These are phyloP conservation scores for Lepetodrilus schrolli DNA, from an alignment of 2,888 invertebrate genomes.

Conservation along the genomic window DNA sequence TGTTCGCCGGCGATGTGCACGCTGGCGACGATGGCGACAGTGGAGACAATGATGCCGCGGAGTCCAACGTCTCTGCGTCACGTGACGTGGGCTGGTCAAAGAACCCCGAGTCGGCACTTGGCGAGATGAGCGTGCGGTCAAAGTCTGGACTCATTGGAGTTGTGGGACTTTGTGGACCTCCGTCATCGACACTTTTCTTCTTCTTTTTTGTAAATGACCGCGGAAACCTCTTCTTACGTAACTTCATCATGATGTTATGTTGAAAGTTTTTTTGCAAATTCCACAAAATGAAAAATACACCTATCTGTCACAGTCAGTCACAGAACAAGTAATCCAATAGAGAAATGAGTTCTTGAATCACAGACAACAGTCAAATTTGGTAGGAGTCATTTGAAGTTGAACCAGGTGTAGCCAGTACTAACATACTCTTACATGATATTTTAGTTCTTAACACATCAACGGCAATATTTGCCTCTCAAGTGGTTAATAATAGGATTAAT, in stretches of 20 bases:
- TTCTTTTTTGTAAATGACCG: slow-evolving; percentile 19
- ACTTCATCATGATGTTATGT: slow-evolving; percentile 33
- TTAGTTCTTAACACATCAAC: no score
- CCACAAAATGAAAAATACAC: no score
- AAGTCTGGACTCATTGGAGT: neutral
- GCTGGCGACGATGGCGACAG: slow-evolving; percentile 16
- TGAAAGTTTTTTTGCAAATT: no score
- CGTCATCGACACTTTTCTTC: slow-evolving; percentile 6
- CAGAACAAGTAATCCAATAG: no score
- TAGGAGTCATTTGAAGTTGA: no score
- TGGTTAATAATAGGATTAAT: no score
- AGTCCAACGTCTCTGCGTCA: slow-evolving; percentile 28
- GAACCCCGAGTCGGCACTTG: slow-evolving; percentile 3
- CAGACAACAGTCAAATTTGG: no score
- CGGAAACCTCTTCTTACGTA: slow-evolving; percentile 35
- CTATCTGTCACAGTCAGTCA: no score
- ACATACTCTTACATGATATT: no score
- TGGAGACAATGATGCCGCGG: slow-evolving; percentile 26
- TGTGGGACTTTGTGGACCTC: neutral
- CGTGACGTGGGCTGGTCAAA: slow-evolving; percentile 27
- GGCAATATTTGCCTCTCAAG: no score
- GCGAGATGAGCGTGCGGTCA: neutral
- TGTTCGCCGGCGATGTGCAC: slow-evolving; percentile 8
- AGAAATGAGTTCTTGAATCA: no score
- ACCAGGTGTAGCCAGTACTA: no score